Evolutionary conservation across 2,113 vertebrate genomes (phyloP).

Genomic region (Cardinalis cardinalis): DNA sequence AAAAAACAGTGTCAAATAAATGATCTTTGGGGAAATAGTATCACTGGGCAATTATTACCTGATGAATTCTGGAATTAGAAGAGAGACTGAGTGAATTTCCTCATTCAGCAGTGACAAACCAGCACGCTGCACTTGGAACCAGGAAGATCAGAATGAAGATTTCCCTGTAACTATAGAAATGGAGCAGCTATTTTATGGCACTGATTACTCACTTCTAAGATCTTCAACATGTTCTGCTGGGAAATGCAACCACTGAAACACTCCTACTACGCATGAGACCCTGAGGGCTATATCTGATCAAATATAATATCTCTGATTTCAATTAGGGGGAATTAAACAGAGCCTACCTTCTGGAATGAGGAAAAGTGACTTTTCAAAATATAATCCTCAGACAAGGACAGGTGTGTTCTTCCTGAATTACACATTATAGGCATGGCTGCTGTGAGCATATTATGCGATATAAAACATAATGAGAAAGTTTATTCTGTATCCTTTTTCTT

Average conservation of each 20-base stretch:
- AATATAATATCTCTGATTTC: not conserved
- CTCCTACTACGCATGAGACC: too few species aligned
- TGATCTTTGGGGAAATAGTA: not conserved
- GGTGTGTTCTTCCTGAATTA: not conserved
- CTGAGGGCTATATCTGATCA: not conserved
- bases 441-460: not conserved
- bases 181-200: not conserved
- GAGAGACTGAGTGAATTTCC: not conserved
- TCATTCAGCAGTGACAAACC: not conserved
- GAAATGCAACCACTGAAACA: not conserved
- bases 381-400: not conserved
- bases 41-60: not conserved
- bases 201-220: not conserved
- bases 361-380: not conserved
- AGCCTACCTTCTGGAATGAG: not conserved
- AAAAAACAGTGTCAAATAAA: not conserved
- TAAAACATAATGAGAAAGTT: not conserved
- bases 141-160: not conserved
- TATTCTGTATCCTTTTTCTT: not conserved
- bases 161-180: not conserved
- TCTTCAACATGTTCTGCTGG: not conserved
- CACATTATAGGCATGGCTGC: not conserved
- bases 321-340: not conserved
- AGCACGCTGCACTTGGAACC: fast-evolving
- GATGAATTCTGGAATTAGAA: not conserved